These are phyloP conservation scores for Hyles euphorbiae DNA, from an alignment of 1,140 invertebrate species.

Conservation along the genomic window DNA sequence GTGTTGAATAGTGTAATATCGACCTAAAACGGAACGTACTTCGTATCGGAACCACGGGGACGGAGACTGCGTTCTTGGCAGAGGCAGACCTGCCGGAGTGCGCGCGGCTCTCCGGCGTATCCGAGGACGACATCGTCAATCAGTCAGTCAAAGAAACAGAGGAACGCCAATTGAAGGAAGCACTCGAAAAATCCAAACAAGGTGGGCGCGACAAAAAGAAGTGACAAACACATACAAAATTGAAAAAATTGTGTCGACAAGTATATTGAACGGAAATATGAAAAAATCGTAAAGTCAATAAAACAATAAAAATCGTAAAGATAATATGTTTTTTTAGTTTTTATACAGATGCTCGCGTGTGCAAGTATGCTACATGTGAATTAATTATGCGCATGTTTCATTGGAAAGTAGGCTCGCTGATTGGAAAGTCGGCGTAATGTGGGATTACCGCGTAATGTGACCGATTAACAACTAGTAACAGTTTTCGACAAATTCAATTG, in stretches of 20 bases:
- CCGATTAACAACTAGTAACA: too few species aligned
- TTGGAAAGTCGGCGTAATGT: too few species aligned
- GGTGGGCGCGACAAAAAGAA: conserved; percentile 63
- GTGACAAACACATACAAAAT: conserved; percentile 15
- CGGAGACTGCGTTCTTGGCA: conserved; percentile 91
- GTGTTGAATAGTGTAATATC: conserved; percentile 86
- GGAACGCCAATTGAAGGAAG: conserved; percentile 66
- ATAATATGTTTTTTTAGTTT: too few species aligned
- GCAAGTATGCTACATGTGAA: too few species aligned
- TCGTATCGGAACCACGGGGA: conserved; percentile 96
- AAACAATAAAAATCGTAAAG: conserved; percentile 7
- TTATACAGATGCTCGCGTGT: too few species aligned
- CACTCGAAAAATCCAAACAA: conserved; percentile 73
- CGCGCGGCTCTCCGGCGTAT: conserved; percentile 70
- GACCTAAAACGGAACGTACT: conserved; percentile 94
- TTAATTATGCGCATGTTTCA: too few species aligned
- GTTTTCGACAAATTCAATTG: too few species aligned
- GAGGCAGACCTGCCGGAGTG: conserved; percentile 89
- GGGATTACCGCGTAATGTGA: too few species aligned
- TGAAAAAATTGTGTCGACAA: conserved; percentile 8
- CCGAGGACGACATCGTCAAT: conserved; percentile 77
- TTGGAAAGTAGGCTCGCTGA: too few species aligned
- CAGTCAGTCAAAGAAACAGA: conserved; percentile 49
- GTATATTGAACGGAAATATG: not conserved
- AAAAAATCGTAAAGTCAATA: conserved; percentile 1